Evolutionary conservation across 1,140 invertebrate genomes (phyloP), one percentile per base, ranked within the genome.

Genomic region (Sipha flava): DNA sequence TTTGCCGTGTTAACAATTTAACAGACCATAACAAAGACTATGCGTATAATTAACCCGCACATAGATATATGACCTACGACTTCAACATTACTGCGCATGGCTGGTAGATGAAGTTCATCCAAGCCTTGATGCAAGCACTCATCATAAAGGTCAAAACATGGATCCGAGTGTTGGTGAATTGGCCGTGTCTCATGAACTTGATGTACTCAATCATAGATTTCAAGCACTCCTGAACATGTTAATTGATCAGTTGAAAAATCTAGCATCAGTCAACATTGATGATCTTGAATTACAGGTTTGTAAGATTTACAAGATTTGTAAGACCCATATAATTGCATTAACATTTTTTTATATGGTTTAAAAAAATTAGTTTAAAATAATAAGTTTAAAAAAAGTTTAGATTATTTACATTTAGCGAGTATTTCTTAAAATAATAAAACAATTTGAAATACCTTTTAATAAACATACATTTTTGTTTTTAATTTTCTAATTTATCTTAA

Each of bases 51-150:
- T 80, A 80, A 80, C 79, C 79, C 43, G 54, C 59, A 52, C 40
- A 70, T 90, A 96, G 94, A 95, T 95, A 84, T 95, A 96, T 88
- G 93, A 95, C 84, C 90, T 92, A 84, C 88, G 91, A 84, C 91
- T 97, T 85, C 91, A 93, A 86, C 92, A 93, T 81, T 99, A 95
- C 87, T 90, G 91, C 82, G 95, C 97, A 83, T 92, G 91, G 86
- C 87, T 96, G 70, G 89, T 97, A 84, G 92, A 95, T 85, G 93
- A 95, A 82, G 89, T 93, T 34, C 94, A 95, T 84, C 94, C 93
- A 4, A 93, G 92, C 81, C 85, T 94, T 83, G 93, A 94, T 86
- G 90, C 88, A 23, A 87, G 86, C 31, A 85, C 87, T 12, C 86
- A 52, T 29, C 66, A 79, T 37, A 77, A 86, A 79, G 23, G 86